Evolutionary conservation across 1,140 invertebrate species (phyloP), one percentile per base, ranked within the genome.

Genomic region (Drosophila arizonae): DNA sequence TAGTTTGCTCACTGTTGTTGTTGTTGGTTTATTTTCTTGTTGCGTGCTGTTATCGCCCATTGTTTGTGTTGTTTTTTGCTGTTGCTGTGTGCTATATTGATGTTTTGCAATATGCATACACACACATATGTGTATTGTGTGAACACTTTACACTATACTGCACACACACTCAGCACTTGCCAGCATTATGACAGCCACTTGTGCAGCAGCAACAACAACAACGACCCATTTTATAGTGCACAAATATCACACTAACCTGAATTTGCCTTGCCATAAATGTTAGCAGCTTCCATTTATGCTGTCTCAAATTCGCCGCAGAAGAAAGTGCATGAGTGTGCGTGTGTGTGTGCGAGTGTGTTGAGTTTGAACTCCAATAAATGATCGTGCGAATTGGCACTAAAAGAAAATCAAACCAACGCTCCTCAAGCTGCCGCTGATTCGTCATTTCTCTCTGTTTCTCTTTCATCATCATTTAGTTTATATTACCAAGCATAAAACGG

Each of bases 161-260:
- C 48, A 9, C 21, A 64, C 24, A 46, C 30, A 48, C 17, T 17
- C 48, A 48, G 21, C 21, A 24, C 21, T 24, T 2, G 21, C 21
- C 46, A 63, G 61, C 72, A 71, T 75, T 74, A 72, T 68, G 54
- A 52, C 76, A 81, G 76, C 82, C 81, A 81, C 77, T 86, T 81
- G 75, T 82, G 72, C 72, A 57, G 51, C 66, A 55, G 4, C 56
- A 68, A 36, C 43, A 69, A 48, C 36, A 57, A 68, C 57, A 64
- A 65, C 68, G 72, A 84, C 84, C 82, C 76, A 87, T 87, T 87
- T 85, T 72, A 67, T 74, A 79, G 69, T 77, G 79, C 75, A 78
- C 79, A 78, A 88, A 74, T 84, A 88, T 80, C 84, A 88, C 71
- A 87, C 84, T 87, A 87, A 87, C 84, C 84, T 87, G 84, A 77